A percentile compares a stretch with the other conserved stretches of the same genome.
phyloP scores from a whole-genome alignment of 2,888 invertebrate species.

The Acleris sparsana region DNA sequence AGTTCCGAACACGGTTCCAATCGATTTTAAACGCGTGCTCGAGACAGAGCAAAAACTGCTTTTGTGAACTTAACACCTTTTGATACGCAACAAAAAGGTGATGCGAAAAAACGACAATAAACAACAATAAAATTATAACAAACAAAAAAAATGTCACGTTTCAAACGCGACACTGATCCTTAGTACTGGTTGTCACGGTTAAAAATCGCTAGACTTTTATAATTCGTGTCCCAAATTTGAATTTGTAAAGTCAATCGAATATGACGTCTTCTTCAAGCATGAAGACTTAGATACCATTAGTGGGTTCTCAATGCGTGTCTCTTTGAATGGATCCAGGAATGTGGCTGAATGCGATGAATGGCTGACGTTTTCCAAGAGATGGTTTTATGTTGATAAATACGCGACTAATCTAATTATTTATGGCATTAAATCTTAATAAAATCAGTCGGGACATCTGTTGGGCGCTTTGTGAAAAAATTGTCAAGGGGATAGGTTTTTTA shows the following conservation, averaged over 20 bases:
- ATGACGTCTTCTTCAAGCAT: conserved; percentile 66
- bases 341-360: conserved; percentile 56
- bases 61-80: conserved; percentile 63
- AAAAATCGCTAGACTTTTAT: conserved; percentile 6
- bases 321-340: conserved; percentile 54
- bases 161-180: not conserved
- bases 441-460: conserved; percentile 68
- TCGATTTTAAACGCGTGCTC: conserved; percentile 74
- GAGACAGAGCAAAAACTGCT: conserved; percentile 60
- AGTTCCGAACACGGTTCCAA: conserved; percentile 43
- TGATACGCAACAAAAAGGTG: conserved; percentile 60
- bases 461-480: conserved; percentile 31
- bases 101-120: conserved; percentile 62
- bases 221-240: conserved; percentile 35
- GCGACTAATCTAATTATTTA: conserved; percentile 83
- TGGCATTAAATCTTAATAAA: conserved; percentile 79
- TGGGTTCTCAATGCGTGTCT: conserved; percentile 80
- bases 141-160: conserved; percentile 1
- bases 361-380: conserved; percentile 78
- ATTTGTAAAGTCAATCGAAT: conserved; percentile 48
- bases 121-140: conserved; percentile 59
- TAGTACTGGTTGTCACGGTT: not conserved
- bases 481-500: conserved; percentile 39
- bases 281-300: conserved; percentile 81
- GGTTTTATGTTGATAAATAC: conserved; percentile 81